Percentiles rank a stretch among this genome's conserved stretches.
phyloP scores from a whole-genome alignment of 2,113 vertebrate genomes.

The Heterotis niloticus region DNA sequence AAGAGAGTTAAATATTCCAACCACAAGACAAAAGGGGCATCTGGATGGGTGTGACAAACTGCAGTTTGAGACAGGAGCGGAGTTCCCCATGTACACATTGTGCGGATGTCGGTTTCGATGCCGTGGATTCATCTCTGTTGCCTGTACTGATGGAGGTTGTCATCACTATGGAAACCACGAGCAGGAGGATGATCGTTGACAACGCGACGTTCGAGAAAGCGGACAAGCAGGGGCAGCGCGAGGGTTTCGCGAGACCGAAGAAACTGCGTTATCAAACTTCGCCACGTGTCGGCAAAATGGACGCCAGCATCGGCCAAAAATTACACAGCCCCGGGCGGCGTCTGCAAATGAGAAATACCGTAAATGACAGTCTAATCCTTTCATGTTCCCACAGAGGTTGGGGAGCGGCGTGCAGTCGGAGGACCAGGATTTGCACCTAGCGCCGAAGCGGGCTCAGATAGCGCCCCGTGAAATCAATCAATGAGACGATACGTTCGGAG shows the following conservation, averaged over 20 bases:
- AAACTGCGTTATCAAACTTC: neutral
- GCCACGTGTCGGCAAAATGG: neutral
- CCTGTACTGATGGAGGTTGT: neutral
- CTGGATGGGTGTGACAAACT: neutral
- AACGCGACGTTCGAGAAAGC: too few relatives aligned
- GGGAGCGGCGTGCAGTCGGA: too few relatives aligned
- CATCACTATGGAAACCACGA: slow-evolving; percentile 2
- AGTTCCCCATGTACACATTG: too few relatives aligned
- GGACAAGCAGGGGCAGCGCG: too few relatives aligned
- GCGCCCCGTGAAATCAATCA: neutral
- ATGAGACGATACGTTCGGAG: neutral
- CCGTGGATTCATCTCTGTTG: neutral
- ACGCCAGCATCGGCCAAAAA: neutral
- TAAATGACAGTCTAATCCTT: neutral
- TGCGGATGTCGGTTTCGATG: neutral
- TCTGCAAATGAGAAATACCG: neutral
- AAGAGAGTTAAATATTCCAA: neutral
- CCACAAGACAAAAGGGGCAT: neutral
- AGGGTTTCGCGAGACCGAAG: neutral
- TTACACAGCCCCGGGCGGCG: too few relatives aligned
- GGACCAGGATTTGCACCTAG: too few relatives aligned
- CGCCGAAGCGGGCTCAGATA: neutral
- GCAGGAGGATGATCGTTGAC: neutral
- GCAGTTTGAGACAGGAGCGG: neutral
- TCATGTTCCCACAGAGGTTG: neutral